Conservation (phyloP, 2,113 vertebrate genomes). For the Bambusicola thoracicus region DNA sequence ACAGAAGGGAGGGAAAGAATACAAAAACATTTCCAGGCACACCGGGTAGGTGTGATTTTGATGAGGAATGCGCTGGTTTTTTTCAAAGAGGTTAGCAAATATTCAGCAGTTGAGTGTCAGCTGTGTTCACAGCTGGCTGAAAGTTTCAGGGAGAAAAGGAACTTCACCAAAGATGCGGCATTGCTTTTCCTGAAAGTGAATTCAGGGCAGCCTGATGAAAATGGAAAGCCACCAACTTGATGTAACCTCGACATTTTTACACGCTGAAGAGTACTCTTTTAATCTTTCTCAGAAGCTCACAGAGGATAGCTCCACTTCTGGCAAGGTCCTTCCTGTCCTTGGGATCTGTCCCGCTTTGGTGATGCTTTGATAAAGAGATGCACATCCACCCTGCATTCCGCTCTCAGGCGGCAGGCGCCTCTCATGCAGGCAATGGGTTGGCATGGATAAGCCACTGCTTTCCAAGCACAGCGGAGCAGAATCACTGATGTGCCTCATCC, state of each 20-base stretch:
- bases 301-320: background rate
- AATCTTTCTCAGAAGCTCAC: background rate
- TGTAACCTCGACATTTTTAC: background rate
- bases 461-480: background rate
- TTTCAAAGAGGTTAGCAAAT: background rate
- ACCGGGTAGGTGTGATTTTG: background rate
- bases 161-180: background rate
- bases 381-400: background rate
- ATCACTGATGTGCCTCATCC: rapidly evolving
- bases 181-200: background rate
- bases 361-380: background rate
- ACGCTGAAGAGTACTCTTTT: rapidly evolving
- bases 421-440: background rate
- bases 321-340: background rate
- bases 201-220: background rate
- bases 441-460: rapidly evolving
- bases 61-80: background rate
- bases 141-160: background rate
- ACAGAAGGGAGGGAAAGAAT: background rate
- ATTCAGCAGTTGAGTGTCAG: background rate
- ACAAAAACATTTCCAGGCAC: background rate
- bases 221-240: background rate
- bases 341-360: background rate
- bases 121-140: background rate
- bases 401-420: rapidly evolving